Evolutionary conservation across 2,113 vertebrate species (phyloP).

Genomic region (Aegotheles bennettii): DNA sequence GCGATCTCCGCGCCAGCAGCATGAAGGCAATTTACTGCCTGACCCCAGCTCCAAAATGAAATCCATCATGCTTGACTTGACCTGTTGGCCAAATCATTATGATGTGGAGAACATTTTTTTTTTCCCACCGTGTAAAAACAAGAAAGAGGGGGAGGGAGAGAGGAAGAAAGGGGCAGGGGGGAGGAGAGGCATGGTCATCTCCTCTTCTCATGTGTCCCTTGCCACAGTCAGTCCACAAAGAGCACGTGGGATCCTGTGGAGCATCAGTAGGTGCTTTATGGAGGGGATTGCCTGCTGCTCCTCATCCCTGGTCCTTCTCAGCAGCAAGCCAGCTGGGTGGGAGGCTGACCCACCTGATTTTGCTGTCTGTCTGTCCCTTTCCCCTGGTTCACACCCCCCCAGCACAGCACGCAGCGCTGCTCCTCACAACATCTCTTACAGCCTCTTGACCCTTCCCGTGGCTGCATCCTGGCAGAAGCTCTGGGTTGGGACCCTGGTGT

Average conservation of each 20-base stretch:
- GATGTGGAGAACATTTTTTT: not conserved
- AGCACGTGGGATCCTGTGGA: fast-evolving
- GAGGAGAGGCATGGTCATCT: not conserved
- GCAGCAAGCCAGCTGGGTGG: not conserved
- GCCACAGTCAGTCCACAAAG: fast-evolving
- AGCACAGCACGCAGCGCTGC: fast-evolving
- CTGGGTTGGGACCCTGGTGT: not conserved
- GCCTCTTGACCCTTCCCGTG: not conserved
- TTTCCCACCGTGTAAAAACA: not conserved
- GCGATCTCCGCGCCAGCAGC: not conserved
- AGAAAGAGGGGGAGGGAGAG: not conserved
- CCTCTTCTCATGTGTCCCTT: not conserved
- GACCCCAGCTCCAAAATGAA: not conserved
- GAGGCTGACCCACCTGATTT: not conserved
- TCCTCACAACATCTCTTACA: not conserved
- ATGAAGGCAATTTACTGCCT: not conserved
- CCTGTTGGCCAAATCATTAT: not conserved
- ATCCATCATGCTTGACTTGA: slow-evolving; percentile 6
- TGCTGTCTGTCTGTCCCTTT: not conserved
- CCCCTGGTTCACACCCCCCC: too few relatives aligned
- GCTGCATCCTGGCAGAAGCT: not conserved
- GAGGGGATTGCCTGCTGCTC: not conserved
- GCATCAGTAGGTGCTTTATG: not conserved
- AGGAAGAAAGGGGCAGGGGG: not conserved
- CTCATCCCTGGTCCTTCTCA: not conserved